Evolutionary conservation across 2,888 invertebrate species (phyloP).

Genomic region (Cepaea hortensis): DNA sequence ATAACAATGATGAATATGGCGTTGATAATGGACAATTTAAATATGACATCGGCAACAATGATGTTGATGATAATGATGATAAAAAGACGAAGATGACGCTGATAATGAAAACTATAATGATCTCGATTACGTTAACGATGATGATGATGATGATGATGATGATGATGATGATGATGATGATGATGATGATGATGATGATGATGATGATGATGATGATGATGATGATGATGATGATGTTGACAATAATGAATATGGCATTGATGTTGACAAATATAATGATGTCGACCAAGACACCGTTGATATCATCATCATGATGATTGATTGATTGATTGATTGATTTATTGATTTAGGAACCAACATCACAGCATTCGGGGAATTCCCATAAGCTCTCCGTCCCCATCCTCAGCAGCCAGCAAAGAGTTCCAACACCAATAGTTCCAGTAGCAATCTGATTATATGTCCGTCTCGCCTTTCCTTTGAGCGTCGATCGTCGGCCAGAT

Average conservation of each 20-base stretch:
- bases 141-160: not conserved
- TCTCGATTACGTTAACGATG: not conserved
- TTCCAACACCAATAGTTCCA: too few species aligned
- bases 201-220: not conserved
- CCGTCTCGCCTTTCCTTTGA: too few species aligned
- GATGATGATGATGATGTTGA: not conserved
- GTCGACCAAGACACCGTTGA: not conserved
- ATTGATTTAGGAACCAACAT: too few species aligned
- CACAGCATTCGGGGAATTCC: too few species aligned
- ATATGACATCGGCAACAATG: not conserved
- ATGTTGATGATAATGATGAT: not conserved
- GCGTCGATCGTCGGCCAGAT: too few species aligned
- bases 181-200: not conserved
- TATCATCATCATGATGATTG: not conserved
- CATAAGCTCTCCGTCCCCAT: too few species aligned
- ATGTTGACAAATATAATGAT: not conserved
- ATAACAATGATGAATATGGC: not conserved
- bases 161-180: not conserved
- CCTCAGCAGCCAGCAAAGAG: too few species aligned
- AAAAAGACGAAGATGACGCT: not conserved
- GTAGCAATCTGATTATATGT: too few species aligned
- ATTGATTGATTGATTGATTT: too few species aligned
- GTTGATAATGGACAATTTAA: not conserved
- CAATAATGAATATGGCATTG: not conserved
- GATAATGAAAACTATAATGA: slow-evolving; percentile 21